phyloP scores from a whole-genome alignment of 1,140 invertebrate genomes.

The Cotesia glomerata region DNA sequence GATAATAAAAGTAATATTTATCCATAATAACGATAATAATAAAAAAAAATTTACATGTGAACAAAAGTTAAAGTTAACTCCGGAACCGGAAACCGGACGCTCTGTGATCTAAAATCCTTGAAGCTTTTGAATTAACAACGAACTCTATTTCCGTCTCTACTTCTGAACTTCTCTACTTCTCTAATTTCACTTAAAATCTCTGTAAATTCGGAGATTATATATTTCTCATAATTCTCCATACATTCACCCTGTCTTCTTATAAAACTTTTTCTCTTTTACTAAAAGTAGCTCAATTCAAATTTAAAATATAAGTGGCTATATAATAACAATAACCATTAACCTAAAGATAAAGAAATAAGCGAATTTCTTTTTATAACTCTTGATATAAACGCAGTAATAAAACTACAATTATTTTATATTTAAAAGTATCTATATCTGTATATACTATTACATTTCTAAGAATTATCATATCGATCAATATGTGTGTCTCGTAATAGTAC shows the following conservation, averaged over 20 bases:
- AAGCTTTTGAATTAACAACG: slow-evolving; percentile 3
- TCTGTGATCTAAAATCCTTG: slow-evolving; percentile 22
- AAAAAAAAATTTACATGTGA: slow-evolving; percentile 11
- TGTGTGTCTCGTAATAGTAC: slow-evolving; percentile 23
- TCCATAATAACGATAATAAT: neutral
- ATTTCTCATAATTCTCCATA: no score
- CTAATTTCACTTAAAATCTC: neutral
- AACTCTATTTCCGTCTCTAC: no score
- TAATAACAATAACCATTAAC: no score
- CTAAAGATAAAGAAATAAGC: no score
- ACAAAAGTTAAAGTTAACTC: slow-evolving; percentile 8
- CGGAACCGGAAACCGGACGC: slow-evolving; percentile 33
- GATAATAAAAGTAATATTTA: neutral
- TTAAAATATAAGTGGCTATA: no score
- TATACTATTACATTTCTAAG: neutral
- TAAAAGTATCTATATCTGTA: neutral
- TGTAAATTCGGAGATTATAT: no score
- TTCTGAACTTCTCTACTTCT: neutral
- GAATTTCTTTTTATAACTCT: no score
- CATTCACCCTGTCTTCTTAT: no score
- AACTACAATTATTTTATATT: no score
- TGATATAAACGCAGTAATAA: no score
- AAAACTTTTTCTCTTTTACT: no score
- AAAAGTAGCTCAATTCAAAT: no score
- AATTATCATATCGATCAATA: neutral